These are phyloP conservation scores for Periophthalmus magnuspinnatus DNA, from an alignment of 2,797 vertebrate genomes.

Conservation along the genomic window DNA sequence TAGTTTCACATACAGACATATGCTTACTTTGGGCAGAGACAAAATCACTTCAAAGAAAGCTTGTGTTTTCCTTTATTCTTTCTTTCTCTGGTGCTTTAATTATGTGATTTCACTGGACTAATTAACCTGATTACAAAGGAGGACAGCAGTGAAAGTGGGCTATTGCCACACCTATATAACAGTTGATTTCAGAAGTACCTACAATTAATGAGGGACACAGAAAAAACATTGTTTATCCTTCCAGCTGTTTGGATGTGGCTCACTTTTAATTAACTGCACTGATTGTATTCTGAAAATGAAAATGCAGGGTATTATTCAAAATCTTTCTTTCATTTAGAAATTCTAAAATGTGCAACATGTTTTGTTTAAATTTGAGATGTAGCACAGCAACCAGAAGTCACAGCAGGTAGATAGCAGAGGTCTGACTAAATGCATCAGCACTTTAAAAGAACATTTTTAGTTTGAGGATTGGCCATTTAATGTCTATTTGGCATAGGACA, in stretches of 20 bases:
- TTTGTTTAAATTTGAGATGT: constrained; percentile 8
- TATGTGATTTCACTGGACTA: constrained; percentile 9
- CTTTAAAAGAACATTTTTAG: too few species aligned
- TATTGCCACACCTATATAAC: constrained; percentile 11
- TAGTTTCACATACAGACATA: neutral
- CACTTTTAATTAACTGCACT: neutral
- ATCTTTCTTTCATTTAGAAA: neutral
- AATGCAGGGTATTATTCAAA: neutral
- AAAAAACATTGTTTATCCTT: constrained; percentile 3
- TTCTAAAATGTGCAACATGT: neutral
- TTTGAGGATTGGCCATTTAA: too few species aligned
- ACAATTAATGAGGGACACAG: constrained; percentile 12
- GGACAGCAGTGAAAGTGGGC: constrained; percentile 7
- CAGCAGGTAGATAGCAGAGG: too few species aligned
- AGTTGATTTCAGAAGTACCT: constrained; percentile 5
- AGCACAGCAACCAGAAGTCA: constrained; percentile 11
- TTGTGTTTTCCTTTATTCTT: neutral
- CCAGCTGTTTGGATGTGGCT: constrained; percentile 1
- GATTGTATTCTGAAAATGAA: neutral
- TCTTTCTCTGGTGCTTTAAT: constrained; percentile 14
- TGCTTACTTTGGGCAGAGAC: constrained; percentile 1
- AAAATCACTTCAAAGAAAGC: constrained; percentile 2
- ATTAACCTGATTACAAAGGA: constrained; percentile 34
- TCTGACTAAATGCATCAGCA: too few species aligned
- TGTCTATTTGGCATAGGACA: too few species aligned